phyloP scores from a whole-genome alignment of 2,797 vertebrate species.

The Helarctos malayanus region DNA sequence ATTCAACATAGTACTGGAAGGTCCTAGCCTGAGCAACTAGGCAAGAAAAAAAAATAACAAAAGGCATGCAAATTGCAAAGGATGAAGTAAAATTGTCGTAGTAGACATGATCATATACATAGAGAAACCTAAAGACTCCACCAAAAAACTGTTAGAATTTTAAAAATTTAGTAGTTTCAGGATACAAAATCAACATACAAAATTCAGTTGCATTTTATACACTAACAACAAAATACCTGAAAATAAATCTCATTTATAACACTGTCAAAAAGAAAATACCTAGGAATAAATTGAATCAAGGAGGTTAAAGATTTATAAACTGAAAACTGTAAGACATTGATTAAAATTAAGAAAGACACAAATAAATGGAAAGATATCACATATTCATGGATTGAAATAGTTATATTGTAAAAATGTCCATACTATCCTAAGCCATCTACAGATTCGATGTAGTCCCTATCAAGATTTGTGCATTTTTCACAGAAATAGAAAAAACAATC shows the following conservation, averaged over 20 bases:
- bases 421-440: neutral
- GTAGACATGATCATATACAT: neutral
- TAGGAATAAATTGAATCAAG: neutral
- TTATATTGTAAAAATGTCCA: neutral
- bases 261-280: neutral
- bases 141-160: neutral
- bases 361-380: neutral
- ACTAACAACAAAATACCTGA: neutral
- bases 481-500: neutral
- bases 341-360: neutral
- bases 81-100: neutral
- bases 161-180: neutral
- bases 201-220: neutral
- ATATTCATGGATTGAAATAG: neutral
- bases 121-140: neutral
- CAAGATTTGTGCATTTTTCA: neutral
- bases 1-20: neutral
- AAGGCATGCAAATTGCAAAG: neutral
- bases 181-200: neutral
- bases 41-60: neutral
- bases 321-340: neutral
- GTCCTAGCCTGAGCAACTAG: neutral
- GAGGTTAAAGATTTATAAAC: neutral
- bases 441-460: neutral
- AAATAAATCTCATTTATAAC: neutral